phyloP scores from a whole-genome alignment of 2,113 vertebrate species.

The Osmerus mordax region DNA sequence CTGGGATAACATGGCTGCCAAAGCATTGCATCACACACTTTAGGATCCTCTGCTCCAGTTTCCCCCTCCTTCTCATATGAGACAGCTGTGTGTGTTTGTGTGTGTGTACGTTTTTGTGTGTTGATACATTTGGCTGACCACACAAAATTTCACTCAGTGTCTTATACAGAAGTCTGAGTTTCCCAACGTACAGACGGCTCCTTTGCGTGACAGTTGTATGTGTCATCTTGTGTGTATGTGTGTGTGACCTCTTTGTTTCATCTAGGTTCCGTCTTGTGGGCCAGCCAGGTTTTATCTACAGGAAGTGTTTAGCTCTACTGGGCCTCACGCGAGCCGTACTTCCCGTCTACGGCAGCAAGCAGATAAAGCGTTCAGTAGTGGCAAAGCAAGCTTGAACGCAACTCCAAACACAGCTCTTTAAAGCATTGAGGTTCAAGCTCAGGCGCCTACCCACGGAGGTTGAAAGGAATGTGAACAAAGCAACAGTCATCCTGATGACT shows the following conservation, averaged over 20 bases:
- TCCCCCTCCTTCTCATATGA: constrained; percentile 43
- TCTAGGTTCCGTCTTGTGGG: constrained; percentile 49
- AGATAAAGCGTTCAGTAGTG: constrained; percentile 39
- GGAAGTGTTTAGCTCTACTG: constrained; percentile 68
- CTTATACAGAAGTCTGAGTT: neutral
- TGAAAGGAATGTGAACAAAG: neutral
- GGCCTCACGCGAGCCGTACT: constrained; percentile 67
- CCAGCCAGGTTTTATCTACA: constrained; percentile 69
- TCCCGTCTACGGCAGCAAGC: constrained; percentile 49
- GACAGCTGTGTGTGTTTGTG: constrained; percentile 24
- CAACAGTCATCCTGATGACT: constrained; percentile 28
- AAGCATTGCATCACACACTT: constrained; percentile 63
- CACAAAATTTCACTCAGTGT: constrained; percentile 36
- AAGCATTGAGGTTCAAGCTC: constrained; percentile 14
- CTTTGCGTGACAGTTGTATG: neutral
- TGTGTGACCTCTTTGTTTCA: constrained; percentile 51
- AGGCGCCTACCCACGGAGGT: constrained; percentile 16
- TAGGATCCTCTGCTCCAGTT: constrained; percentile 55
- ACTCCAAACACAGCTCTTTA: constrained; percentile 13
- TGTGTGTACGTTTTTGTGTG: constrained; percentile 10
- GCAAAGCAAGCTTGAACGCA: constrained; percentile 13
- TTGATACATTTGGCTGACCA: constrained; percentile 46
- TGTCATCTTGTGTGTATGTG: neutral
- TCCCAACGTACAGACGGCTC: no score
- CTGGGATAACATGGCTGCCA: constrained; percentile 62